phyloP scores from a whole-genome alignment of 2,113 vertebrate species.

The Heterotis niloticus region DNA sequence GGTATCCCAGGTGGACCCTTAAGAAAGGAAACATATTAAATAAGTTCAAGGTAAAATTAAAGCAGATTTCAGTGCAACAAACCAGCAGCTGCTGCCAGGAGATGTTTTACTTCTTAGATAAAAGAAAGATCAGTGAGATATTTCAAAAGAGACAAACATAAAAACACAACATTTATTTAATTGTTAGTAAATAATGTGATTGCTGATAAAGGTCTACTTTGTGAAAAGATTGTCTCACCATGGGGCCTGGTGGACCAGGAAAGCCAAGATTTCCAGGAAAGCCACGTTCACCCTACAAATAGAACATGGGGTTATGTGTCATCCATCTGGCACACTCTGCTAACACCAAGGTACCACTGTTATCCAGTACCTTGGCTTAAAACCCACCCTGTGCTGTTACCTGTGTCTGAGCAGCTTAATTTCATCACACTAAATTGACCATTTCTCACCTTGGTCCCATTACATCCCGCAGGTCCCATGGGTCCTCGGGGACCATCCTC shows the following conservation, averaged over 20 bases:
- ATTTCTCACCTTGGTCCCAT: slow-evolving; percentile 85
- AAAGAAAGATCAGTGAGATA: not conserved
- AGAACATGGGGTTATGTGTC: slow-evolving; percentile 31
- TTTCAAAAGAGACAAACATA: not conserved
- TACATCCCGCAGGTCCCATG: slow-evolving; percentile 86
- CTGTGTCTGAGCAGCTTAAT: not conserved
- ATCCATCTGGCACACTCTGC: not conserved
- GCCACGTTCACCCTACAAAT: slow-evolving; percentile 81
- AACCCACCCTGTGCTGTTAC: not conserved
- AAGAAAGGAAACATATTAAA: slow-evolving; percentile 15
- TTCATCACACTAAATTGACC: not conserved
- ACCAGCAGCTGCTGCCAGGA: not conserved
- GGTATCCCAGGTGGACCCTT: slow-evolving; percentile 81
- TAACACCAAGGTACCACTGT: not conserved
- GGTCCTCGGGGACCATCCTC: slow-evolving; percentile 85
- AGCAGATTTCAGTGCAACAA: not conserved
- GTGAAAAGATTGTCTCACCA: slow-evolving; percentile 62
- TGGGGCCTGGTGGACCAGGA: slow-evolving; percentile 73
- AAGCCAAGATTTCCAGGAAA: slow-evolving; percentile 75
- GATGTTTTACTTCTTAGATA: not conserved
- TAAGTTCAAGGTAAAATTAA: slow-evolving; percentile 27
- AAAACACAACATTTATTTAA: not conserved
- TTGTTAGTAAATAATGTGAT: not conserved
- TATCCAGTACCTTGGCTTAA: not conserved
- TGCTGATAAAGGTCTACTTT: not conserved